Base-by-base conservation (phyloP, 2,888 invertebrate genomes). In the Odontomyia ornata region DNA sequence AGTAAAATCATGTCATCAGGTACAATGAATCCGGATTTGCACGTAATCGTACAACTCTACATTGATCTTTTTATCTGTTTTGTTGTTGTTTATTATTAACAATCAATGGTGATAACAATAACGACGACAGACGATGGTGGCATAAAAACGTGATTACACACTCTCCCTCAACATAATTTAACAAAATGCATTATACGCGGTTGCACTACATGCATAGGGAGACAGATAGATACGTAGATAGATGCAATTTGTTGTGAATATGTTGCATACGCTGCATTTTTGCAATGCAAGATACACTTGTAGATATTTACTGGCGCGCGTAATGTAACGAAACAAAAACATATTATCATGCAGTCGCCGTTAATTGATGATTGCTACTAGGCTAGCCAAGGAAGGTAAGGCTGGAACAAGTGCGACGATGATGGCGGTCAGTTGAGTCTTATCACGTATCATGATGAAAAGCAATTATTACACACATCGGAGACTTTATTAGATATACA, bases 11-110 rank as follows among this genome's bases (percentile, higher is more conserved):
- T 65, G 65, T 65, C 65, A 65, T 27, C 65, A 65, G 65, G 65
- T 65, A 36, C 65, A 65, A 36, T 65, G 65, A 65, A 65, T 65
- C 65, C 65, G 65, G 65, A 65, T 65, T 65, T 65, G 65, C 65
- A 65, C 65, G 65, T 65, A 65, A 36, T 36, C 36, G 9, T 36
- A 36, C 9, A 36, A 36, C 36, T 36, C 36, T 36, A 9, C 36
- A 3, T 36, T 36, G 3, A 36, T 36, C 9, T 36, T 36, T 36
- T 36, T 25, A 60, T 27, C 28, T 21, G 65, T 65, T 36, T 65
- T 2, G 5, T 30, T 18, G 18, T 65, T 65, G 27, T 36, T 36
- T 36, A 36, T 36, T 65, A 65, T 65, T 65, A 36, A 36, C 65
- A 65, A 65, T 65, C 30, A 65, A 9, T 27, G 65, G 25, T 65